A percentile compares a stretch with the other conserved stretches of the same genome.
These are phyloP conservation scores for Conistra vaccinii DNA, from an alignment of 2,888 invertebrate species.

Conservation along the genomic window DNA sequence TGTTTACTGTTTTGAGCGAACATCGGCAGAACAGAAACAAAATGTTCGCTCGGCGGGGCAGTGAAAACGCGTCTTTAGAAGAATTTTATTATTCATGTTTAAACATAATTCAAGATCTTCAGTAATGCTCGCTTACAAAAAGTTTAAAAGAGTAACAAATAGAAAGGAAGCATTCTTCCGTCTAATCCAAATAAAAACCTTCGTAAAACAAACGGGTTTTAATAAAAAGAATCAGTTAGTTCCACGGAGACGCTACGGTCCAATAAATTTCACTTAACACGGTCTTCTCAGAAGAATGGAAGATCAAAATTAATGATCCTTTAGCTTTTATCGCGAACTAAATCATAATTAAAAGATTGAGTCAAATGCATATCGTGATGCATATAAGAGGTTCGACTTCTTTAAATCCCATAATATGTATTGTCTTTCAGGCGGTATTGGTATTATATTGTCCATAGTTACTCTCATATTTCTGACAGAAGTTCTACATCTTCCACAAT, in stretches of 20 bases:
- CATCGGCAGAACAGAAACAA: too few species aligned
- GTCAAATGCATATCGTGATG: not conserved
- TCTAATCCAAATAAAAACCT: constrained; percentile 30
- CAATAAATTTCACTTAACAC: constrained; percentile 57
- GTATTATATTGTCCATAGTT: too few species aligned
- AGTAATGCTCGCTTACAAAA: constrained; percentile 6
- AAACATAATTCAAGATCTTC: not conserved
- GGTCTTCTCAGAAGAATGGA: constrained; percentile 33
- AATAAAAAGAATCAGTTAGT: constrained; percentile 27
- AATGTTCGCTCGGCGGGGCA: too few species aligned
- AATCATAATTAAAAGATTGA: constrained; percentile 34
- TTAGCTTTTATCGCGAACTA: constrained; percentile 12
- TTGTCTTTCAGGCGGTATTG: not conserved
- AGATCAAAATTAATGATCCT: constrained; percentile 55
- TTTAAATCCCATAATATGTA: not conserved
- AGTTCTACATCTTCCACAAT: not conserved
- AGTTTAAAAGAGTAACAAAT: not conserved
- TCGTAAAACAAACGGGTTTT: constrained; percentile 35
- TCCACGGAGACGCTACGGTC: constrained; percentile 29
- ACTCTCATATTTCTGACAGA: not conserved
- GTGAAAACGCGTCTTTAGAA: too few species aligned
- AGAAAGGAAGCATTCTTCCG: constrained; percentile 28
- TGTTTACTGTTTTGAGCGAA: too few species aligned
- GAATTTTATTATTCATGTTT: not conserved
- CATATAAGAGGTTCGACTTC: too few species aligned